These are phyloP conservation scores for Tetheella fluctuosa DNA, from an alignment of 2,888 invertebrate species.

Conservation along the genomic window DNA sequence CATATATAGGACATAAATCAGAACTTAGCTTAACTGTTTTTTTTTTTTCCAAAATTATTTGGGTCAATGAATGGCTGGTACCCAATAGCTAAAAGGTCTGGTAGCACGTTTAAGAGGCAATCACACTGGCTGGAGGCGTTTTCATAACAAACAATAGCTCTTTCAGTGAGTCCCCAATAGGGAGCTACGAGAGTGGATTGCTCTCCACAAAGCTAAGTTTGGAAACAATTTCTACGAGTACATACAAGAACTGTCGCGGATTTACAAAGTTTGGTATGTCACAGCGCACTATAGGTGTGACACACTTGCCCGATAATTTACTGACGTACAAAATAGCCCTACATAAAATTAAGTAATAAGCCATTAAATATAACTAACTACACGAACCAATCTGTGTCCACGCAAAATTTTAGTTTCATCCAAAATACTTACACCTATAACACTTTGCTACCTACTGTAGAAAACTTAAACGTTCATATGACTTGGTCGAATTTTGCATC, in stretches of 20 bases:
- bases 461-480: not conserved
- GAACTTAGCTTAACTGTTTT: too few relatives aligned
- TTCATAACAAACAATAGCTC: constrained; percentile 56
- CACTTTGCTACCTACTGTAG: too few relatives aligned
- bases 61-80: not conserved
- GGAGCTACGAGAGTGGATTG: constrained; percentile 42
- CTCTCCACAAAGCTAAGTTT: constrained; percentile 44
- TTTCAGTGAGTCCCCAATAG: constrained; percentile 36
- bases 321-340: too few relatives aligned
- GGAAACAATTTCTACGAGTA: constrained; percentile 33
- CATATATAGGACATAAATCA: too few relatives aligned
- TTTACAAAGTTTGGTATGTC: not conserved
- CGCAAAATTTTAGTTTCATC: too few relatives aligned
- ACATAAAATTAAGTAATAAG: too few relatives aligned
- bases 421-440: too few relatives aligned
- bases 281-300: not conserved
- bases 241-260: not conserved
- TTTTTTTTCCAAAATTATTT: not conserved
- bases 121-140: constrained; percentile 40
- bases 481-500: not conserved
- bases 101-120: constrained; percentile 37
- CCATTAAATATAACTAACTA: too few relatives aligned
- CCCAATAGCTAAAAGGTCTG: constrained; percentile 14
- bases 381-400: too few relatives aligned
- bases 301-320: not conserved